Evolutionary conservation across 2,113 vertebrate genomes (phyloP).

Genomic region (Microtus montanus): DNA sequence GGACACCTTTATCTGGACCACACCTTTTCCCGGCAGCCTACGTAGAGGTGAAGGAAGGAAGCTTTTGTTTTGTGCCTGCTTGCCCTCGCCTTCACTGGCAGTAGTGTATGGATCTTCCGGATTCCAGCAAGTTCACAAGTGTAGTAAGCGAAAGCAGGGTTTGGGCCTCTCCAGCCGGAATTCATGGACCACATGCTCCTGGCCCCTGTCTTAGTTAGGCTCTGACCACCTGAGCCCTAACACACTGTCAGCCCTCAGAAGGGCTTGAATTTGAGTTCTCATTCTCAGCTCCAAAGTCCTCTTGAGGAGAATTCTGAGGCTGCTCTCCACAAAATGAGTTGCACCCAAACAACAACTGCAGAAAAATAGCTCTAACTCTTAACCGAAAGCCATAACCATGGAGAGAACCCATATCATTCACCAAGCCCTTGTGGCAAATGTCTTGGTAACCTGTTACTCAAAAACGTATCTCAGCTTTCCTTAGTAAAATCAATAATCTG

Average conservation of each 20-base stretch:
- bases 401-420: background rate
- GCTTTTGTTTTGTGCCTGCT: too few species aligned
- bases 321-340: background rate
- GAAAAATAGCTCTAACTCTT: constrained; percentile 2
- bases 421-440: background rate
- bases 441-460: background rate
- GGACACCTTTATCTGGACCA: too few species aligned
- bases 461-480: background rate
- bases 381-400: background rate
- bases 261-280: background rate
- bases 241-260: background rate
- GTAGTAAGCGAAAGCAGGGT: background rate
- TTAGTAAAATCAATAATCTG: background rate
- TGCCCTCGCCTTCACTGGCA: background rate
- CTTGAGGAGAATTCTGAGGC: background rate
- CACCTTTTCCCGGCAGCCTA: background rate
- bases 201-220: background rate
- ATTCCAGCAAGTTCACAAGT: background rate
- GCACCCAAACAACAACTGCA: background rate
- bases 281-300: background rate
- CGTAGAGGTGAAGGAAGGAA: background rate
- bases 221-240: background rate
- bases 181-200: background rate
- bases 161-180: background rate
- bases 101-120: too few species aligned